A percentile compares a stretch with the other conserved stretches of the same genome.
Conservation (phyloP, 2,113 vertebrate species). For the Litocranius walleri region DNA sequence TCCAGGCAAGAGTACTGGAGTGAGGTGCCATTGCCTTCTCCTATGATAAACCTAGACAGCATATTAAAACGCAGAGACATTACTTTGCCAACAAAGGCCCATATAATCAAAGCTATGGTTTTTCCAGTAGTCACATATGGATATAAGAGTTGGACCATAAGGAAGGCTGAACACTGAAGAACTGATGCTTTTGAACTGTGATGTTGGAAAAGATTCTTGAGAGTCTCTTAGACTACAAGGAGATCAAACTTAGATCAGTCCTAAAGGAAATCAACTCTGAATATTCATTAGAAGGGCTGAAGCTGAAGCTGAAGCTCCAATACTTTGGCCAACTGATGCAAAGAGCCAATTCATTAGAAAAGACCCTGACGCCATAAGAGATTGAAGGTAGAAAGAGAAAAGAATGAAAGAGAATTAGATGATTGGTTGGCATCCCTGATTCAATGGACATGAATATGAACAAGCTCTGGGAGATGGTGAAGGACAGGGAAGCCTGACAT, state of each 20-base stretch:
- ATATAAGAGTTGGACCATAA: background rate
- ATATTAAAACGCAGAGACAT: background rate
- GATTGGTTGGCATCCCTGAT: background rate
- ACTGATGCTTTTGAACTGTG: background rate
- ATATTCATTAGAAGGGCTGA: background rate
- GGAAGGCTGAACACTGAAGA: background rate
- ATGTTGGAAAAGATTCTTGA: background rate
- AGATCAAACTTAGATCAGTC: background rate
- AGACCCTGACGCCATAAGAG: background rate
- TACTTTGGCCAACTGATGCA: background rate
- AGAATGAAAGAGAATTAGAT: background rate
- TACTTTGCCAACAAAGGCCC: background rate
- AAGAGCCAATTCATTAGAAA: background rate
- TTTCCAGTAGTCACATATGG: background rate
- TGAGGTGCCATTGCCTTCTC: no score
- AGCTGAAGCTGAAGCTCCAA: background rate
- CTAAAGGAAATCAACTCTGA: background rate
- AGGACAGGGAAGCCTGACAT: background rate
- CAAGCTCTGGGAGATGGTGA: background rate
- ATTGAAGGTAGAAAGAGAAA: background rate
- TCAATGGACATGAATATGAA: background rate
- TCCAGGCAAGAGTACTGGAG: no score
- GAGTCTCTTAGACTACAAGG: background rate
- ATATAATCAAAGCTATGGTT: background rate
- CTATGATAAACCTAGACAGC: background rate